A percentile compares a stretch with the other conserved stretches of the same genome.
Evolutionary conservation across 1,140 invertebrate genomes (phyloP).

Genomic region (Drosophila busckii): DNA sequence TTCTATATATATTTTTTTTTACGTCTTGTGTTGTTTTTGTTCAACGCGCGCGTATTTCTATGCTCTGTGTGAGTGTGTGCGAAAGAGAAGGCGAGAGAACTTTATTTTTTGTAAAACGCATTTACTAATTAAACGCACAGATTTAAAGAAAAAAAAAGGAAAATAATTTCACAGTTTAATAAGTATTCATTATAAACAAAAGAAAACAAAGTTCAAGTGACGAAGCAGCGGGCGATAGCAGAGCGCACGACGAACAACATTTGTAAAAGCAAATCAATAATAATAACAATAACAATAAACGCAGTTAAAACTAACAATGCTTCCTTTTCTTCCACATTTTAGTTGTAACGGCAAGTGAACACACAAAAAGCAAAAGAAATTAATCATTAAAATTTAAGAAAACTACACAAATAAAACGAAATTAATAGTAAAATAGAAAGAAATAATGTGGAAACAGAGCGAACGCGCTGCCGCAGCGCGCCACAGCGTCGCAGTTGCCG

Average conservation of each 20-base stretch:
- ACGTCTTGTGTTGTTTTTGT: slow-evolving; percentile 75
- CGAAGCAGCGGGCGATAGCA: slow-evolving; percentile 5
- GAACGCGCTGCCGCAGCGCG: slow-evolving; percentile 24
- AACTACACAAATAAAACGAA: not conserved
- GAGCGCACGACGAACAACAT: slow-evolving; percentile 25
- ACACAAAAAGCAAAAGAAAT: slow-evolving; percentile 19
- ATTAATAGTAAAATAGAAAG: not conserved
- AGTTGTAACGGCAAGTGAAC: slow-evolving; percentile 6
- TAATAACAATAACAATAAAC: slow-evolving; percentile 39
- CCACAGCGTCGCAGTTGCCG: slow-evolving; percentile 4
- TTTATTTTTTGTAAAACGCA: slow-evolving; percentile 61
- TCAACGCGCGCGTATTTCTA: slow-evolving; percentile 42
- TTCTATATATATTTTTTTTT: too few relatives aligned
- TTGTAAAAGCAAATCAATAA: slow-evolving; percentile 41
- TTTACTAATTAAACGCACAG: slow-evolving; percentile 57
- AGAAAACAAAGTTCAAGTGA: slow-evolving; percentile 5
- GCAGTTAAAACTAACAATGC: not conserved
- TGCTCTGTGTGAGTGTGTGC: slow-evolving; percentile 2
- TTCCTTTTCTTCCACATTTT: slow-evolving; percentile 5
- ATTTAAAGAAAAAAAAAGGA: slow-evolving; percentile 27
- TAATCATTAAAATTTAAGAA: not conserved
- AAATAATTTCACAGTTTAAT: slow-evolving; percentile 54
- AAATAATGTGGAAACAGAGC: slow-evolving; percentile 47
- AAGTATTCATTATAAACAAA: slow-evolving; percentile 27
- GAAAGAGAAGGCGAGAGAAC: slow-evolving; percentile 1